Conservation (phyloP, 2,797 vertebrate genomes). For the Rhinoraja longicauda region DNA sequence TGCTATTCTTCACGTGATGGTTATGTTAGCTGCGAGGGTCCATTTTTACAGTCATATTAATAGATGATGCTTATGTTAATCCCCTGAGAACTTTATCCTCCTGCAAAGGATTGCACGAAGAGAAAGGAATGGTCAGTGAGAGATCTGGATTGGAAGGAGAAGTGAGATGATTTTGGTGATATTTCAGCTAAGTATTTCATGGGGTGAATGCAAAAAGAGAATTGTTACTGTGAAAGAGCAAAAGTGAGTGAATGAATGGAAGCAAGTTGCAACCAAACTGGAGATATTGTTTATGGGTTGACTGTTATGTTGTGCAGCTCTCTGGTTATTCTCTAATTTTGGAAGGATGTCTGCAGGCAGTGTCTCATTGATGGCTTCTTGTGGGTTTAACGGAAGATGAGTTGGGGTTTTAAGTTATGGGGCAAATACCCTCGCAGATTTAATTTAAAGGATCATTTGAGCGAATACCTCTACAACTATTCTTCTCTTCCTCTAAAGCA, state of each 20-base stretch:
- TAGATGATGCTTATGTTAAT: not conserved
- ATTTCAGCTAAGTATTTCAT: not conserved
- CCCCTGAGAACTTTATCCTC: not conserved
- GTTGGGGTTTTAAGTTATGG: not conserved
- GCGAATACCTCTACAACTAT: not conserved
- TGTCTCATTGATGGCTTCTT: not conserved
- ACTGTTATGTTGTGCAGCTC: not conserved
- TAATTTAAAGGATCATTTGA: not conserved
- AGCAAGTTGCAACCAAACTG: not conserved
- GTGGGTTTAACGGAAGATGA: not conserved
- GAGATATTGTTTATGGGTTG: not conserved
- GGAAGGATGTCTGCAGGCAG: not conserved
- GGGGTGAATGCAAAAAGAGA: not conserved
- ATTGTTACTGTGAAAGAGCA: not conserved
- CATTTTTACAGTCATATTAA: not conserved
- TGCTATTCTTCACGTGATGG: not conserved
- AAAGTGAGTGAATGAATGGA: not conserved
- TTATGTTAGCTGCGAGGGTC: not conserved
- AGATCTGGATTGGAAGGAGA: not conserved
- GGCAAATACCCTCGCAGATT: not conserved
- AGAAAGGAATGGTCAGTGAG: not conserved
- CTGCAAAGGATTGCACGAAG: not conserved
- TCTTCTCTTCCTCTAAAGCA: not conserved
- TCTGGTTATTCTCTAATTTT: not conserved
- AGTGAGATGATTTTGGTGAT: not conserved